phyloP scores from a whole-genome alignment of 2,113 vertebrate genomes.

The Gadus macrocephalus region DNA sequence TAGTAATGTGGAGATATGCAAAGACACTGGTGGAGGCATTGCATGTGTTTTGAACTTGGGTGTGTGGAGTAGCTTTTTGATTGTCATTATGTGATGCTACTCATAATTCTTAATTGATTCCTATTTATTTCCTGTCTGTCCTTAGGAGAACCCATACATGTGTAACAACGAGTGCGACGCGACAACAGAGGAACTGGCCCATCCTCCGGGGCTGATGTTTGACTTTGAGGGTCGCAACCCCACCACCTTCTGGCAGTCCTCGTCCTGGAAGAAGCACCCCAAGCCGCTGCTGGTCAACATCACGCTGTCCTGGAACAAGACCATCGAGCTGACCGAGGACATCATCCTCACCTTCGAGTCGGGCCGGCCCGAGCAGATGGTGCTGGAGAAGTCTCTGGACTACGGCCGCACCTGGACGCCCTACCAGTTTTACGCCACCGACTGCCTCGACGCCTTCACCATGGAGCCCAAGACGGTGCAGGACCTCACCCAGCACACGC shows the following conservation, averaged over 20 bases:
- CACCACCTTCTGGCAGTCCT: slow-evolving; percentile 97
- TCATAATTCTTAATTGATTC: slow-evolving; percentile 1
- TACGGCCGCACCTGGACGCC: slow-evolving; percentile 96
- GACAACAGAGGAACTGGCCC: slow-evolving; percentile 88
- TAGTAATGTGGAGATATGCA: slow-evolving; percentile 1
- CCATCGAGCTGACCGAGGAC: slow-evolving; percentile 96
- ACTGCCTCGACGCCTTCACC: slow-evolving; percentile 95
- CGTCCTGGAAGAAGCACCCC: slow-evolving; percentile 94
- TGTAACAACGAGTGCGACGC: slow-evolving; percentile 99
- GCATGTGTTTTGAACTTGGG: too few species aligned
- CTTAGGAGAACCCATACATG: slow-evolving; percentile 98
- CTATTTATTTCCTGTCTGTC: slow-evolving; percentile 39
- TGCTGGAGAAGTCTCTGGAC: slow-evolving; percentile 95
- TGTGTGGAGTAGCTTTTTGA: too few species aligned
- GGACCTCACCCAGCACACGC: slow-evolving; percentile 89
- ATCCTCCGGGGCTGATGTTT: slow-evolving; percentile 96
- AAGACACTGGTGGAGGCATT: not conserved
- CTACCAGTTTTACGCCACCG: slow-evolving; percentile 97
- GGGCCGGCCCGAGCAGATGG: slow-evolving; percentile 96
- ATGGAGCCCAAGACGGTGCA: slow-evolving; percentile 96
- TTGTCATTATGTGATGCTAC: too few species aligned
- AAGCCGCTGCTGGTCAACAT: slow-evolving; percentile 93
- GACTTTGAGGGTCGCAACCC: slow-evolving; percentile 95
- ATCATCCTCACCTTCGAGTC: slow-evolving; percentile 97
- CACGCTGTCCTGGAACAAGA: slow-evolving; percentile 98